Evolutionary conservation across 2,888 invertebrate species (phyloP).

Genomic region (Agrotis clavis): DNA sequence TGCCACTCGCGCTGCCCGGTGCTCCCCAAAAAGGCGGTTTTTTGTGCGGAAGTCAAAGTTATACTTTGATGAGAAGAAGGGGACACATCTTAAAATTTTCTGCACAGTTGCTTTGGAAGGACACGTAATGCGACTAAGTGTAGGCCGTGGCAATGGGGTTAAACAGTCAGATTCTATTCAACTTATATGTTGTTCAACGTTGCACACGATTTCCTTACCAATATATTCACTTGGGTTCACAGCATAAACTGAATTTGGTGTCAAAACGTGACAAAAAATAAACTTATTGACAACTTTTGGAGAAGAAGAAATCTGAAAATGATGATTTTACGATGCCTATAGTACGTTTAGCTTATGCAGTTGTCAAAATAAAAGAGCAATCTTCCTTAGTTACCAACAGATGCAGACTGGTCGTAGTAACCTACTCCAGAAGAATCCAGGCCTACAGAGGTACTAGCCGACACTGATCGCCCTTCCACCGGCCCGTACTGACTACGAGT

Average conservation of each 20-base stretch:
- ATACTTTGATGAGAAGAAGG: too few species aligned
- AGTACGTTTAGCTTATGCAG: conserved; percentile 17
- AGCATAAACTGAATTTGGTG: neutral
- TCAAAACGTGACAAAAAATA: neutral
- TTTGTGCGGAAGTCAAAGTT: too few species aligned
- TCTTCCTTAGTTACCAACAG: conserved; percentile 59
- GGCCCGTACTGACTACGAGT: conserved; percentile 71
- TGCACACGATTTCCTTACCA: neutral
- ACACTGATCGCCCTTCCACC: conserved; percentile 68
- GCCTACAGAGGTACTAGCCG: conserved; percentile 75
- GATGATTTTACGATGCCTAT: neutral
- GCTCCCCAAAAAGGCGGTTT: too few species aligned
- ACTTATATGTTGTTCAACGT: neutral
- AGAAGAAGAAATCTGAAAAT: neutral
- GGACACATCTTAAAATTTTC: too few species aligned
- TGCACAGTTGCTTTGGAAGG: neutral
- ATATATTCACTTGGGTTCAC: neutral
- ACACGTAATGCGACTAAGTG: neutral
- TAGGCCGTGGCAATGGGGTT: neutral
- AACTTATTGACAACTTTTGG: too few species aligned
- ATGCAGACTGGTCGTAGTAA: conserved; percentile 77
- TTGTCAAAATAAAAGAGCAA: neutral
- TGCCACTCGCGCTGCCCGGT: too few species aligned
- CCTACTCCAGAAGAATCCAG: conserved; percentile 76
- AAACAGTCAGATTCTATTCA: neutral